Conservation (phyloP, 2,113 vertebrate species). For the Orcinus orca region DNA sequence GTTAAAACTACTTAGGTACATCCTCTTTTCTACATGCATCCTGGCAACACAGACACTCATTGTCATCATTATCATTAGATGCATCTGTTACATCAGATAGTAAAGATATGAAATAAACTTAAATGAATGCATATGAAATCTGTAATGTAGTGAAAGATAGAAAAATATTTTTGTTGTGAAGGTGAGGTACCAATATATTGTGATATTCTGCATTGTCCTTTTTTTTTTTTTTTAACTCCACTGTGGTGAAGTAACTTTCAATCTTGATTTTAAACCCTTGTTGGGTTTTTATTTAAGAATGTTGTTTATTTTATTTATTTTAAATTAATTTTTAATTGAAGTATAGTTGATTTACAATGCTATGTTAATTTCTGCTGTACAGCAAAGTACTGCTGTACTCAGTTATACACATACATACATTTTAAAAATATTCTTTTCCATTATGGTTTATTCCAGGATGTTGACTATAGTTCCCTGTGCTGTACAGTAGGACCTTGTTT, state of each 20-base stretch:
- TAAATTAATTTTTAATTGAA: too few relatives aligned
- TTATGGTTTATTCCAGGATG: too few relatives aligned
- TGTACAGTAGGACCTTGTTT: too few relatives aligned
- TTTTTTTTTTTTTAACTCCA: background rate
- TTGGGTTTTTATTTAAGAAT: background rate
- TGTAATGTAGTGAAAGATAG: background rate
- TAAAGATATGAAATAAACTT: background rate
- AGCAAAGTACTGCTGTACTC: too few relatives aligned
- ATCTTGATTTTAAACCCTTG: background rate
- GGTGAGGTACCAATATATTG: background rate
- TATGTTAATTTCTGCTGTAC: too few relatives aligned
- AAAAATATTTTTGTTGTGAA: background rate
- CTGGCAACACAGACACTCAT: background rate
- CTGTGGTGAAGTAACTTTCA: background rate
- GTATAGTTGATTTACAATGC: too few relatives aligned
- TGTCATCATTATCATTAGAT: background rate
- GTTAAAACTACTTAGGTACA: background rate
- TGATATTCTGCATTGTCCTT: background rate
- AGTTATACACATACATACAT: too few relatives aligned
- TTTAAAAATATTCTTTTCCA: too few relatives aligned
- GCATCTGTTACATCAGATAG: background rate
- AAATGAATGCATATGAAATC: background rate
- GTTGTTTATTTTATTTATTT: background rate
- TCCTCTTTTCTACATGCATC: background rate
- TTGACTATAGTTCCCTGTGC: too few relatives aligned